Evolutionary conservation across 2,797 vertebrate species (phyloP).

Genomic region (Telmatherina bonti): DNA sequence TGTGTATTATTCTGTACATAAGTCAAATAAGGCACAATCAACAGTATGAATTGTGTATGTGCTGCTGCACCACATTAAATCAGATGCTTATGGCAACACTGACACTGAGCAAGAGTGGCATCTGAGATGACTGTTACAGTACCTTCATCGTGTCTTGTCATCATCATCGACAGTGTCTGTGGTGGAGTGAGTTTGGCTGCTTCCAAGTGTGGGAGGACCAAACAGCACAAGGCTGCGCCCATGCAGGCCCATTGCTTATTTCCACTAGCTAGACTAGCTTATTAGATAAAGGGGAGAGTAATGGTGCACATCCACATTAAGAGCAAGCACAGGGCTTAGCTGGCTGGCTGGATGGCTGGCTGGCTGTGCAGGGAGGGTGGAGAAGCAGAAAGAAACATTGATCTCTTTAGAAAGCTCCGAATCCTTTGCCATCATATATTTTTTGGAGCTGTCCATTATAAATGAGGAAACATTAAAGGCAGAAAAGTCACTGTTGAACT

Average conservation of each 20-base stretch:
- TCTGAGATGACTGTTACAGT: conserved; percentile 35
- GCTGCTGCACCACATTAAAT: conserved; percentile 22
- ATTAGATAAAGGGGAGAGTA: conserved; percentile 79
- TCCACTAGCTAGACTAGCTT: conserved; percentile 69
- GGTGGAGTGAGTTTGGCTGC: conserved; percentile 49
- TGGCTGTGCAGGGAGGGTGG: conserved; percentile 14
- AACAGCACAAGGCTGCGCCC: conserved; percentile 53
- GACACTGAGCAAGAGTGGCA: conserved; percentile 34
- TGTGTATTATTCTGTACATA: conserved; percentile 7
- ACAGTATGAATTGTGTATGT: neutral
- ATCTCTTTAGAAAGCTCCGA: conserved; percentile 66
- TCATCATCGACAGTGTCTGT: conserved; percentile 52
- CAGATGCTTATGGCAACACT: conserved; percentile 22
- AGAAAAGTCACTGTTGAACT: conserved; percentile 12
- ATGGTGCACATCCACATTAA: conserved; percentile 72
- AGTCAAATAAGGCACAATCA: conserved; percentile 3
- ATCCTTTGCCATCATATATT: conserved; percentile 37
- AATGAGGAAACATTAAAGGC: conserved; percentile 31
- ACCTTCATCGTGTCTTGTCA: conserved; percentile 49
- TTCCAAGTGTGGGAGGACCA: conserved; percentile 61
- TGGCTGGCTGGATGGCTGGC: neutral
- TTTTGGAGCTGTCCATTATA: conserved; percentile 17
- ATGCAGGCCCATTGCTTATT: conserved; percentile 62
- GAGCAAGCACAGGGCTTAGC: conserved; percentile 55
- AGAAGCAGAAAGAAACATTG: conserved; percentile 61